Evolutionary conservation across 2,888 invertebrate species (phyloP).

Genomic region (Magallana nippona): DNA sequence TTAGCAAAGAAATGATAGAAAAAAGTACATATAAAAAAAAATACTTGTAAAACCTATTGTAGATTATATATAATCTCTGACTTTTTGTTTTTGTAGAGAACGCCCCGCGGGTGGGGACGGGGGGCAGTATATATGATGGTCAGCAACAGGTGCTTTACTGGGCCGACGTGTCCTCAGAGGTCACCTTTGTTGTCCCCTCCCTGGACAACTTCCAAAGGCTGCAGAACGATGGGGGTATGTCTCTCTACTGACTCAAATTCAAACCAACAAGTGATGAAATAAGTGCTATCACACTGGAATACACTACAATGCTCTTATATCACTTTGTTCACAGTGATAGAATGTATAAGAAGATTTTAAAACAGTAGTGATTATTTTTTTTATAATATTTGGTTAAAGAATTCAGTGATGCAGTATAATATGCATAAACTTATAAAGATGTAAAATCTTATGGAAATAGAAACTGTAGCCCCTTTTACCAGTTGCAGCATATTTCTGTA

Average conservation of each 20-base stretch:
- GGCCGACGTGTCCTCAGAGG: constrained; percentile 96
- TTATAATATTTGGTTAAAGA: too few relatives aligned
- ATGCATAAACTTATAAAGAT: too few relatives aligned
- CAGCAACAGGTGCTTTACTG: constrained; percentile 93
- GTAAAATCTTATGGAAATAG: too few relatives aligned
- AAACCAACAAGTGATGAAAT: neutral
- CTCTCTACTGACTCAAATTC: neutral
- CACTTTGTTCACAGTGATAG: too few relatives aligned
- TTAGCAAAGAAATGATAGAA: too few relatives aligned
- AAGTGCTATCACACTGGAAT: neutral
- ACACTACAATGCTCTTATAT: neutral
- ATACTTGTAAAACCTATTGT: neutral
- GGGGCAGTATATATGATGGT: constrained; percentile 90
- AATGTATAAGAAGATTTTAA: too few relatives aligned
- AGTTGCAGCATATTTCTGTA: too few relatives aligned
- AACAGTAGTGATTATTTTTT: too few relatives aligned
- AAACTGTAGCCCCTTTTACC: too few relatives aligned
- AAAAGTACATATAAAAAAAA: too few relatives aligned
- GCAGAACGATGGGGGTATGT: constrained; percentile 38
- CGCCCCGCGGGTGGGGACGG: constrained; percentile 80
- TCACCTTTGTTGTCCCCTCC: constrained; percentile 94
- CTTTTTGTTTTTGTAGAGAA: constrained; percentile 58
- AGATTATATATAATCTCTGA: neutral
- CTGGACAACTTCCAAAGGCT: constrained; percentile 66
- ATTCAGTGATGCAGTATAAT: too few relatives aligned